phyloP scores from a whole-genome alignment of 2,113 vertebrate species.

The Dissostichus mawsoni region DNA sequence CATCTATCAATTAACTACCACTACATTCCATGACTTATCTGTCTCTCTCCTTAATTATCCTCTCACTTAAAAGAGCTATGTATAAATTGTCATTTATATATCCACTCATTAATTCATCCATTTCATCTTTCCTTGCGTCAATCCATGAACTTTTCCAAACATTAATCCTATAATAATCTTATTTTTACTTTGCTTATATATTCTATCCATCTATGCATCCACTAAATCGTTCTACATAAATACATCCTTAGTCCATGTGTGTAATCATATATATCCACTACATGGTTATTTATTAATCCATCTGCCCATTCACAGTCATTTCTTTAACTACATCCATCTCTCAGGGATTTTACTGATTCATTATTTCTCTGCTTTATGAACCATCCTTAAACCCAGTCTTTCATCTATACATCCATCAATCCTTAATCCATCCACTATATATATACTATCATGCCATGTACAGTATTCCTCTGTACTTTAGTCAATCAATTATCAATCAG shows the following conservation, averaged over 20 bases:
- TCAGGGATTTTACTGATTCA: constrained; percentile 4
- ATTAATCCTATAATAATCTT: neutral
- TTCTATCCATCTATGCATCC: neutral
- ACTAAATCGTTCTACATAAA: constrained; percentile 8
- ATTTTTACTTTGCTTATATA: neutral
- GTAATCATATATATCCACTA: neutral
- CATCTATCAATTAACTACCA: constrained; percentile 8
- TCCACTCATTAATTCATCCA: neutral
- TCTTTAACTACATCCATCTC: neutral
- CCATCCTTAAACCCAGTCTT: neutral
- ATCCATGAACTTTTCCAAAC: neutral
- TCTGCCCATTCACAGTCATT: neutral
- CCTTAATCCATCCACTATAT: neutral
- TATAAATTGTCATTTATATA: constrained; percentile 3
- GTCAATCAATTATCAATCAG: constrained; percentile 17
- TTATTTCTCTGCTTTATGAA: neutral
- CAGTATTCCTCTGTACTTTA: constrained; percentile 1
- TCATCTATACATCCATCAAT: neutral
- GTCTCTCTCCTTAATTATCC: neutral
- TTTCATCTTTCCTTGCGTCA: neutral
- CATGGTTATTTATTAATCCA: neutral
- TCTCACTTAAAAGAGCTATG: neutral
- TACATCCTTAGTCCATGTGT: constrained; percentile 9
- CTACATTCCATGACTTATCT: neutral
- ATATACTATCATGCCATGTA: neutral